phyloP scores from a whole-genome alignment of 2,888 invertebrate genomes.

The Eucera pruinosa region DNA sequence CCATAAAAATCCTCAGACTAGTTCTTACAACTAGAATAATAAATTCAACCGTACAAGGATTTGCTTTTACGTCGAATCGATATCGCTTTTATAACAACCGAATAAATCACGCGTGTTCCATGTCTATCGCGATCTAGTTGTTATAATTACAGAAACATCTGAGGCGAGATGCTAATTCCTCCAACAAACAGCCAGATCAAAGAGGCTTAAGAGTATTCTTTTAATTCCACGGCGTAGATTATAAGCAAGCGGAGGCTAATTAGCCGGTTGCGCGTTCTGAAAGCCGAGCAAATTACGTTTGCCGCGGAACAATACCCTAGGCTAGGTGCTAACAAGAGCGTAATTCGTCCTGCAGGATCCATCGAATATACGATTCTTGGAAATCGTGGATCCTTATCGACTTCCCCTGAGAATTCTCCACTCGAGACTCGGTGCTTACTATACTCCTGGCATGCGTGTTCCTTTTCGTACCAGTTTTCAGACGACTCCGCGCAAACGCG shows the following conservation, averaged over 20 bases:
- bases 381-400: slow-evolving; percentile 26
- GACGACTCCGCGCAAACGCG: slow-evolving; percentile 31
- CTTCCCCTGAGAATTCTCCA: slow-evolving; percentile 25
- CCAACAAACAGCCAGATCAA: slow-evolving; percentile 27
- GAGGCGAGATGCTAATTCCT: slow-evolving; percentile 21
- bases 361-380: slow-evolving; percentile 21
- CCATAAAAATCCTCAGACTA: too few relatives aligned
- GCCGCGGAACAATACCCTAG: slow-evolving; percentile 29
- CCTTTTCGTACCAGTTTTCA: slow-evolving; percentile 25
- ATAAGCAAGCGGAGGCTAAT: slow-evolving; percentile 29
- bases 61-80: too few relatives aligned
- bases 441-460: not conserved
- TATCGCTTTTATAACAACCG: too few relatives aligned
- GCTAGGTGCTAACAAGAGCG: slow-evolving; percentile 38
- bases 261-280: slow-evolving; percentile 20
- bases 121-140: not conserved
- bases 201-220: slow-evolving; percentile 31
- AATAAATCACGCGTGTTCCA: not conserved
- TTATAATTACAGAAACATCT: slow-evolving; percentile 3
- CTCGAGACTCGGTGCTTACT: not conserved
- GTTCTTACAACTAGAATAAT: too few relatives aligned
- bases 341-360: slow-evolving; percentile 29
- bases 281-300: slow-evolving; percentile 43
- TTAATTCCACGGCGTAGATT: slow-evolving; percentile 28
- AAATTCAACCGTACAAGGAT: too few relatives aligned